Evolutionary conservation across 2,888 invertebrate species (phyloP), one percentile per base, ranked within the genome.

Genomic region (Meteorus cinctellus): DNA sequence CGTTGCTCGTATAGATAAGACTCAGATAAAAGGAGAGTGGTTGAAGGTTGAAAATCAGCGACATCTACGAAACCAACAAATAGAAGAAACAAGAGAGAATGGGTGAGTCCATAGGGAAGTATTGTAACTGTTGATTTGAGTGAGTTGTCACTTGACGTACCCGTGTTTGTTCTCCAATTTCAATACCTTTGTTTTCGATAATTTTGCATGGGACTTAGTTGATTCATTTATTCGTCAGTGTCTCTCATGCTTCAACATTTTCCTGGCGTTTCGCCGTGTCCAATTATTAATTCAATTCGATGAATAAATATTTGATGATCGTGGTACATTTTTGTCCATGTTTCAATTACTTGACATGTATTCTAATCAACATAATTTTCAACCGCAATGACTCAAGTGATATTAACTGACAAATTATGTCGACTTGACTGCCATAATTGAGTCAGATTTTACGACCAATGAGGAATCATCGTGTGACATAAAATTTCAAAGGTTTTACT

Each of bases 111-210:
- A 2, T 55, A 66, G 19, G 79, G 4, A 55, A 55, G 78, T 45
- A 45, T 72, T 45, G 73, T 79, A 45, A 79, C 78, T 2, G 74
- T 79, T 66, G 80, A 77, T 24, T 60, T 77, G 19, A 71, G 29
- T 16, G 76, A 76, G 63, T 74, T 74, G 48, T 65, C 77, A 55
- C 72, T 74, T 41, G 72, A 79, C 36, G 72, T 63, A 77, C 72
- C 75, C 77, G 78, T 76, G 70, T 1, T 71, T 67, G 48, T 19
- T 70, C 59, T 70, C n/a, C 59, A 55, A 27, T 55, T 55, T 34
- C 55, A 59, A 36, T 48, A 34, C 24, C 69, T 70, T 70, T 59
- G 36, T 59, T 29, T n/a, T 12, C 31, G 5, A 19, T 1, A 19
- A 24, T 29, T 19, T 59, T 36, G 59, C n/a, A 14, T 14, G 14